Base-by-base conservation (phyloP, 2,797 vertebrate species). In the Spinus olivaceus region DNA sequence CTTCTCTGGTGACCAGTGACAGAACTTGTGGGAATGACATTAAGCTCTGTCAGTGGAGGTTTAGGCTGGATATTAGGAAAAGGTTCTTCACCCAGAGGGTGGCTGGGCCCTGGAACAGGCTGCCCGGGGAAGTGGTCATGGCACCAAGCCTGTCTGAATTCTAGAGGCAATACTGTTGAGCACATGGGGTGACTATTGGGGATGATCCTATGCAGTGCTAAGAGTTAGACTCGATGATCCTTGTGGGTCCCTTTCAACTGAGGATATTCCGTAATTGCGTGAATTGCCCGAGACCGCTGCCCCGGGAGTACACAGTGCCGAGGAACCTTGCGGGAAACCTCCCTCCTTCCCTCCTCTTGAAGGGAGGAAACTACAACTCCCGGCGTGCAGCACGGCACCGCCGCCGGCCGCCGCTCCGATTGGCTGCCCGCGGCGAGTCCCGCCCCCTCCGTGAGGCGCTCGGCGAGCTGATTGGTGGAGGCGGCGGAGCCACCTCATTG, bases 261-360 rank as follows among this genome's bases (percentile, higher is more conserved):
- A 32, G 14, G 15, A 14, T 6, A n/a, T 11, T 19, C 35, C 14
- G 19, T 11, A 50, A 23, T 21, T 32, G 22, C 20, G 19, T 20
- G 35, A 37, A 8, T 0, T 6, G 33, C 18, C 18, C 12, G 7
- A 1, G 2, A 7, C 4, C 13, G 4, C 41, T 8, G 27, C 1
- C n/a, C 27, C 4, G 7, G 6, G 14, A 7, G 2, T 0, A 6
- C 12, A 6, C 12, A 2, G 5, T 0, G 6, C 2, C 17, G 19
- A 35, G 4, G 0, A 1, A 35, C 28, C 14, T 0, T 0, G 3
- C 2, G 5, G 3, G 7, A 7, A 4, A 5, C 30, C 30, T 1
- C 7, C 2, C 2, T 0, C 1, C 2, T 2, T 2, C 6, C 12
- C 6, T 3, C 5, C 2, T 1, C 8, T 18, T 3, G 10, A 6